Percentiles rank a stretch among this genome's conserved stretches.
phyloP scores from a whole-genome alignment of 2,113 vertebrate species.

The Mionectes macconnelli region DNA sequence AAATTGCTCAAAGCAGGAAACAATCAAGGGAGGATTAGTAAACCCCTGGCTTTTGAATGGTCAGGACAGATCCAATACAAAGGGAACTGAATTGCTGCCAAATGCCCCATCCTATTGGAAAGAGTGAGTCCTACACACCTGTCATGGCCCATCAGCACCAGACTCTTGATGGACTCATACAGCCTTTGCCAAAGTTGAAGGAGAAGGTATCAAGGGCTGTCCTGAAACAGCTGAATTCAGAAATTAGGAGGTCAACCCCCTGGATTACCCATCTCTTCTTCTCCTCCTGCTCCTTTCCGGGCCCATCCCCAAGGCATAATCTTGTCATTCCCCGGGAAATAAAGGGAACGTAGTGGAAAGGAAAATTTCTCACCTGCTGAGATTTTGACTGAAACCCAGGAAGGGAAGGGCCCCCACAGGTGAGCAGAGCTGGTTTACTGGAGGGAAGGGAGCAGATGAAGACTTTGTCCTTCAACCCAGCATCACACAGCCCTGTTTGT shows the following conservation, averaged over 20 bases:
- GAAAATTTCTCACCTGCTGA: background rate
- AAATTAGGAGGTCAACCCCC: background rate
- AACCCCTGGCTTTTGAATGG: background rate
- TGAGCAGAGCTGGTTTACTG: background rate
- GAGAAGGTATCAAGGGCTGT: background rate
- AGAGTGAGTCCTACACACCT: background rate
- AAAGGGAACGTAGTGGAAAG: background rate
- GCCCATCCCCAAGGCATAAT: background rate
- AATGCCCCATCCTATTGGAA: background rate
- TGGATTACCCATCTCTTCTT: background rate
- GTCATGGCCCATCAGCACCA: background rate
- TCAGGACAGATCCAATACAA: background rate
- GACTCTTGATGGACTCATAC: background rate
- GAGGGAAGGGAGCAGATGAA: background rate
- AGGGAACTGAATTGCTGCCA: background rate
- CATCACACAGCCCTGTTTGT: background rate
- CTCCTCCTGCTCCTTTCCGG: background rate
- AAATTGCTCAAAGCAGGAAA: conserved; percentile 8
- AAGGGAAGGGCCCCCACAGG: background rate
- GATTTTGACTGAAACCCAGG: background rate
- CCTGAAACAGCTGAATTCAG: background rate
- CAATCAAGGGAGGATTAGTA: background rate
- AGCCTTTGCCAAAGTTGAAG: background rate
- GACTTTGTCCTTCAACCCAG: background rate
- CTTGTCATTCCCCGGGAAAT: background rate